These are phyloP conservation scores for Hemibagrus wyckioides DNA, from an alignment of 2,113 vertebrate species.

Conservation along the genomic window DNA sequence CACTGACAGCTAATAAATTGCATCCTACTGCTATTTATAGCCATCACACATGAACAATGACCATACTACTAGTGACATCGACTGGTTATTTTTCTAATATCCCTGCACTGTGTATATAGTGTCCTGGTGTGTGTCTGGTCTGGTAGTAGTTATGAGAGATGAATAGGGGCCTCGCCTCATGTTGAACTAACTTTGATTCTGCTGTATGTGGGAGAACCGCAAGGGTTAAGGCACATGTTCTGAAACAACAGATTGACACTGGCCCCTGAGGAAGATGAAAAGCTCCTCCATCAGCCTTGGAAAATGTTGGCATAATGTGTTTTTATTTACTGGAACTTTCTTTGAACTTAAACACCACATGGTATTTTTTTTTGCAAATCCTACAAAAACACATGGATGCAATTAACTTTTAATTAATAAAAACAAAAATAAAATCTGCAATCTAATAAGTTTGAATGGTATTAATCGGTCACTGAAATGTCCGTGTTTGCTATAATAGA, in stretches of 20 bases:
- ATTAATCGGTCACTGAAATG: slow-evolving; percentile 34
- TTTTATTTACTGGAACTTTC: slow-evolving; percentile 50
- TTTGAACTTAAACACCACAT: slow-evolving; percentile 41
- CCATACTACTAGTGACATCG: neutral
- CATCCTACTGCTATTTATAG: slow-evolving; percentile 7
- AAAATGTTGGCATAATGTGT: slow-evolving; percentile 42
- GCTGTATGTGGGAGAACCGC: slow-evolving; percentile 28
- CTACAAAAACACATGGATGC: slow-evolving; percentile 25
- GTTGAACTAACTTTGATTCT: slow-evolving; percentile 41
- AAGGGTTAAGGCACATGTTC: slow-evolving; percentile 50
- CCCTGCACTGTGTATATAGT: neutral
- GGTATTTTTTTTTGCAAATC: neutral
- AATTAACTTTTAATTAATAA: slow-evolving; percentile 45
- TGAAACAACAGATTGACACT: slow-evolving; percentile 55
- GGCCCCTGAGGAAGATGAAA: slow-evolving; percentile 56
- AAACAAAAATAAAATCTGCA: slow-evolving; percentile 1
- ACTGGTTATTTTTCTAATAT: slow-evolving; percentile 17
- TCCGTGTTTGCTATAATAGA: slow-evolving; percentile 7
- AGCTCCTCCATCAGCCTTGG: slow-evolving; percentile 25
- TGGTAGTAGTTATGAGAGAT: slow-evolving; percentile 68
- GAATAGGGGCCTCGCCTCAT: slow-evolving; percentile 66
- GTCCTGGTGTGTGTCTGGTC: slow-evolving; percentile 31
- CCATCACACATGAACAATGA: neutral
- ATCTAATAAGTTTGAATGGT: neutral
- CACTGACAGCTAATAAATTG: neutral